Conservation (phyloP, 2,797 vertebrate species). For the Rallus crepitans region DNA sequence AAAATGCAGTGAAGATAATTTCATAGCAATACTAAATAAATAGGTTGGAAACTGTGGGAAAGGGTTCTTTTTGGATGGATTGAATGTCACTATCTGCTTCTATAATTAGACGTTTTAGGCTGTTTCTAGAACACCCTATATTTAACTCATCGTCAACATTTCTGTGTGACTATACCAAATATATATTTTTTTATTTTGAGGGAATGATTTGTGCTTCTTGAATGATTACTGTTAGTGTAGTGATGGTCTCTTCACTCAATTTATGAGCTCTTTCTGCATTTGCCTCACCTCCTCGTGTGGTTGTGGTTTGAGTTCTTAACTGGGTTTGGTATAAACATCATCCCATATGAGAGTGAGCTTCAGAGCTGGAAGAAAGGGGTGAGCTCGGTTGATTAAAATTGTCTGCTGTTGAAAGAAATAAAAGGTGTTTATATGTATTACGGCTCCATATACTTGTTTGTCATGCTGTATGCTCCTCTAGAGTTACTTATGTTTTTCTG, state of each 20-base stretch:
- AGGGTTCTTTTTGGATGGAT: constrained; percentile 16
- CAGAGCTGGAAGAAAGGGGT: not conserved
- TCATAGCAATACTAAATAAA: not conserved
- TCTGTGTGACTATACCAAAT: constrained; percentile 8
- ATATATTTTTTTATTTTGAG: not conserved
- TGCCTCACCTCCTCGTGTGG: not conserved
- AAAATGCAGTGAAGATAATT: not conserved
- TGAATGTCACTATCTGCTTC: constrained; percentile 13
- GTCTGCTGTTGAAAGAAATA: not conserved
- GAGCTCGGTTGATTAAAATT: not conserved
- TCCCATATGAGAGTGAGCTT: not conserved
- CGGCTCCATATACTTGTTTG: not conserved
- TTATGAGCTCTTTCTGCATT: not conserved
- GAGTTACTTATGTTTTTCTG: not conserved
- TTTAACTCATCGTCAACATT: constrained; percentile 9
- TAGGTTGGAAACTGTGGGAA: constrained; percentile 50
- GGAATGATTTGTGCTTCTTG: not conserved
- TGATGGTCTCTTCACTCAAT: not conserved
- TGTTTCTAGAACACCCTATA: constrained; percentile 38
- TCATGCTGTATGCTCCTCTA: not conserved
- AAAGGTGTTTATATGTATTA: not conserved
- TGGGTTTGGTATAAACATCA: not conserved
- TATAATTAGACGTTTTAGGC: constrained; percentile 14
- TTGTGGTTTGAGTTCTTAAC: not conserved
- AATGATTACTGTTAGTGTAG: not conserved